Evolutionary conservation across 2,113 vertebrate genomes (phyloP).

Genomic region (Neomonachus schauinslandi): DNA sequence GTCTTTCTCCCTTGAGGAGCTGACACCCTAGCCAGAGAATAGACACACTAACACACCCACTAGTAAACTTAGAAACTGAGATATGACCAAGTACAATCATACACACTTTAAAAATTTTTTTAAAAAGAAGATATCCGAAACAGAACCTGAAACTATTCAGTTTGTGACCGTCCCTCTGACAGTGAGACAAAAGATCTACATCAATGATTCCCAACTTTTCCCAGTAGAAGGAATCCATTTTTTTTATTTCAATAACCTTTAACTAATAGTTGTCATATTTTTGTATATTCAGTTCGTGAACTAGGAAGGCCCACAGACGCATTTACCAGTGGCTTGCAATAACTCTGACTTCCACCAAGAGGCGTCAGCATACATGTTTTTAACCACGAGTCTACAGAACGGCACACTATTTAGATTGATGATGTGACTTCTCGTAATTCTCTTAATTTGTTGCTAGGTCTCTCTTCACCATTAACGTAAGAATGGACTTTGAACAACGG

Average conservation of each 20-base stretch:
- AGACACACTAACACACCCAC: neutral
- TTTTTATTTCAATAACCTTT: neutral
- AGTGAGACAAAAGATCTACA: neutral
- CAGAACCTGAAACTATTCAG: neutral
- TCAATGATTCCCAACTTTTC: neutral
- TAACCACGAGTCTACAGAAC: neutral
- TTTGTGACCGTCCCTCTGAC: neutral
- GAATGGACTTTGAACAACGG: neutral
- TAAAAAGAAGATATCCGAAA: neutral
- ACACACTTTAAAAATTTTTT: neutral
- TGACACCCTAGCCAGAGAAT: neutral
- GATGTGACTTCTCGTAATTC: neutral
- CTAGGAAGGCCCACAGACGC: neutral
- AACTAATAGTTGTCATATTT: neutral
- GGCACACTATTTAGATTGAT: rapidly evolving
- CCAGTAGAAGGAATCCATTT: neutral
- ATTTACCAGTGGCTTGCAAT: neutral
- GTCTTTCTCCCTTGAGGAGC: neutral
- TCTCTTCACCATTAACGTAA: neutral
- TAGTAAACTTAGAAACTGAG: neutral
- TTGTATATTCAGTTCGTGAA: neutral
- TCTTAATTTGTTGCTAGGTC: neutral
- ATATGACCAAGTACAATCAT: neutral
- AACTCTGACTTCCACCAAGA: neutral
- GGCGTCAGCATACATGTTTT: neutral